Evolutionary conservation across 2,888 invertebrate genomes (phyloP).

Genomic region (Hypolimnas misippus): DNA sequence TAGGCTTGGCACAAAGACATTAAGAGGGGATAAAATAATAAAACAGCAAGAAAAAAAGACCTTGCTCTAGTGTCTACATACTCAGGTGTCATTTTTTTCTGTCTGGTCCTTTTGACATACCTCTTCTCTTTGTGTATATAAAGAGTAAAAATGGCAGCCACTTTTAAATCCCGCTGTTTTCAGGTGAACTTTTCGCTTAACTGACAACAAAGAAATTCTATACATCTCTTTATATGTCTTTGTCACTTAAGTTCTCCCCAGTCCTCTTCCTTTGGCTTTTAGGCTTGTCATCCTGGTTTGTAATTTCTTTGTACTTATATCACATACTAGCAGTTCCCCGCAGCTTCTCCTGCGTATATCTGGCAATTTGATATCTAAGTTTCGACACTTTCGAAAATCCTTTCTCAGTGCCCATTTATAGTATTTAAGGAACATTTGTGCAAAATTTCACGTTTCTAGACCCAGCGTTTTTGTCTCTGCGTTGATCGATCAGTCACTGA

Average conservation of each 20-base stretch:
- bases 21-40: no score
- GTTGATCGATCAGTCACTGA: no score
- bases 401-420: no score
- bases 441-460: no score
- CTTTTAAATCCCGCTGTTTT: constrained; percentile 1
- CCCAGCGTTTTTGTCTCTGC: no score
- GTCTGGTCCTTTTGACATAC: constrained; percentile 6
- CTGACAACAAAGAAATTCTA: background rate
- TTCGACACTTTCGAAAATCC: no score
- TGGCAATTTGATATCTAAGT: no score
- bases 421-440: no score
- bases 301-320: no score
- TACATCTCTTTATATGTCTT: background rate
- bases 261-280: background rate
- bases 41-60: background rate
- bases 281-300: background rate
- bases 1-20: background rate
- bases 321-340: no score
- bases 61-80: background rate
- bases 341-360: no score
- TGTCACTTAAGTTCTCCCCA: no score
- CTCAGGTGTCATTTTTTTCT: background rate
- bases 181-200: background rate
- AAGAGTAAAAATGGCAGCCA: constrained; percentile 7
- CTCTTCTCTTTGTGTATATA: background rate